Conservation (phyloP, 2,888 invertebrate genomes). For the Sepioteuthis lessoniana region DNA sequence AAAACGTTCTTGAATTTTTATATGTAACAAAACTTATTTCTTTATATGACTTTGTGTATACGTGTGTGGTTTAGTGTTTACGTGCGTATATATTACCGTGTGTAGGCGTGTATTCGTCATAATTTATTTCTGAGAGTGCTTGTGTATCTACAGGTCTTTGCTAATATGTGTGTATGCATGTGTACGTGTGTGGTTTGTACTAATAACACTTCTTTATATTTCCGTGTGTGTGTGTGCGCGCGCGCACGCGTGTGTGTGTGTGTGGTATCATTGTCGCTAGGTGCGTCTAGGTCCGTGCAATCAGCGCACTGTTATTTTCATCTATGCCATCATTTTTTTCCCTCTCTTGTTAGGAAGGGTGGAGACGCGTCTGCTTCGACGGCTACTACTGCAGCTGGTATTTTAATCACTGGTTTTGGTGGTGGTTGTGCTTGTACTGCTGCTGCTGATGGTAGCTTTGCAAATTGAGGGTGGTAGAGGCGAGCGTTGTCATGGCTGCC, state of each 20-base stretch:
- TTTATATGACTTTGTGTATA: not conserved
- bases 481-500: not conserved
- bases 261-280: not conserved
- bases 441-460: not conserved
- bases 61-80: not conserved
- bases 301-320: not conserved
- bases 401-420: not conserved
- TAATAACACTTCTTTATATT: not conserved
- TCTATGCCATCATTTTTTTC: not conserved
- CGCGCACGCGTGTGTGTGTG: not conserved
- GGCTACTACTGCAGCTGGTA: not conserved
- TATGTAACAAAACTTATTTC: no score
- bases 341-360: not conserved
- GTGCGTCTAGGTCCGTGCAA: not conserved
- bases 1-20: no score
- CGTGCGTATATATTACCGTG: not conserved
- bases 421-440: not conserved
- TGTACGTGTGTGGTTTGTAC: not conserved
- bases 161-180: not conserved
- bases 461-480: not conserved
- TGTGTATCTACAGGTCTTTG: no score
- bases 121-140: no score
- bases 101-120: not conserved
- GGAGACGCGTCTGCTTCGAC: not conserved
- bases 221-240: not conserved